phyloP scores from a whole-genome alignment of 2,888 invertebrate species.

The Andrena camellia region DNA sequence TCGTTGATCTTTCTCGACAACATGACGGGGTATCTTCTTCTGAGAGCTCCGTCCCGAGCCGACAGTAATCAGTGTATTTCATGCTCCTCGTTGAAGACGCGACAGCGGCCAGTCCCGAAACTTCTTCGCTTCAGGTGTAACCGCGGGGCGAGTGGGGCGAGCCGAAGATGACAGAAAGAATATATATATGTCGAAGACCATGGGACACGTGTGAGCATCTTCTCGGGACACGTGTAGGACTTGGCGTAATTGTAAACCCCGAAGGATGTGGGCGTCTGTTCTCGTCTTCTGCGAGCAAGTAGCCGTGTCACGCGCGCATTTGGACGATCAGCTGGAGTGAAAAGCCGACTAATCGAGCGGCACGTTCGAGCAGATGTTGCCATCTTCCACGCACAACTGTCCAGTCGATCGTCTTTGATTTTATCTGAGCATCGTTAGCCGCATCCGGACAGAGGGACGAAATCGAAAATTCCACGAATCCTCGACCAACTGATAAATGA shows the following conservation, averaged over 20 bases:
- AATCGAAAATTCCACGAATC: background rate
- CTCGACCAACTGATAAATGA: background rate
- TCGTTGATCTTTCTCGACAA: slow-evolving; percentile 13
- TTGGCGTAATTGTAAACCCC: slow-evolving; percentile 80
- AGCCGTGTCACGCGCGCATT: slow-evolving; percentile 48
- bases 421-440: slow-evolving; percentile 70
- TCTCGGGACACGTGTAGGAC: slow-evolving; percentile 74
- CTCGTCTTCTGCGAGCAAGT: slow-evolving; percentile 65
- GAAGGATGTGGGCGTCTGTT: slow-evolving; percentile 82
- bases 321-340: slow-evolving; percentile 52
- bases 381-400: slow-evolving; percentile 63
- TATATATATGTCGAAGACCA: slow-evolving; percentile 9
- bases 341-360: slow-evolving; percentile 75
- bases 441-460: slow-evolving; percentile 62
- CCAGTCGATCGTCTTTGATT: slow-evolving; percentile 49
- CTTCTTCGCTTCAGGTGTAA: slow-evolving; percentile 7
- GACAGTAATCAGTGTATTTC: slow-evolving; percentile 7
- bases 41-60: background rate
- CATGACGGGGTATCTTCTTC: slow-evolving; percentile 1
- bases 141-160: background rate
- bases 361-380: slow-evolving; percentile 77
- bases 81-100: background rate
- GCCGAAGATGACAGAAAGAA: background rate
- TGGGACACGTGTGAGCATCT: slow-evolving; percentile 64
- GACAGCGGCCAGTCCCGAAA: background rate